Conservation (phyloP, 1,140 invertebrate genomes). For the Neodiprion pinetum region DNA sequence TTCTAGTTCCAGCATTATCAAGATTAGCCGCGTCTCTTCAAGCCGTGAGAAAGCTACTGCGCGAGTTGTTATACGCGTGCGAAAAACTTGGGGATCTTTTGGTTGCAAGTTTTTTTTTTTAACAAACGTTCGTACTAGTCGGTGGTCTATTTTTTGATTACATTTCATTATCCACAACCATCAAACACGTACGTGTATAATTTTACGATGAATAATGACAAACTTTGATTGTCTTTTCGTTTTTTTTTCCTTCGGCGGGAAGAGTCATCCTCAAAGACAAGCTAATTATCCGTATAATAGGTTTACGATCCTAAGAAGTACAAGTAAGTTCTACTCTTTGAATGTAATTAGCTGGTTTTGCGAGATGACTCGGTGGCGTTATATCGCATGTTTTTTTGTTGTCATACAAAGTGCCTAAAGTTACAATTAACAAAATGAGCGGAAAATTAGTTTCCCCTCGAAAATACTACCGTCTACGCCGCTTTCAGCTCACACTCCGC, state of each 20-base stretch:
- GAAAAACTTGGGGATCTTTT: too few species aligned
- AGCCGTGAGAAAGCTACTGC: too few species aligned
- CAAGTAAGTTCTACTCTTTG: background rate
- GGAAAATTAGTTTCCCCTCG: slow-evolving; percentile 1
- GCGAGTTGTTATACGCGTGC: too few species aligned
- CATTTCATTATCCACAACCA: background rate
- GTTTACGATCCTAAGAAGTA: background rate
- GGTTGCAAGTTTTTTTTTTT: background rate
- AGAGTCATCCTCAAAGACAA: background rate
- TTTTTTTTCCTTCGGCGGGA: too few species aligned
- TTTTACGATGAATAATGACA: background rate
- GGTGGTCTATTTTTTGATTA: background rate
- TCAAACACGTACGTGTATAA: background rate
- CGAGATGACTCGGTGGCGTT: background rate
- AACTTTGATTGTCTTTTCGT: background rate
- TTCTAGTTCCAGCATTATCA: too few species aligned
- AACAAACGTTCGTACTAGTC: too few species aligned
- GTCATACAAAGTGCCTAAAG: background rate
- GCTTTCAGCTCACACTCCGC: too few species aligned
- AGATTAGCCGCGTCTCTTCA: too few species aligned
- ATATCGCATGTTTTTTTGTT: slow-evolving; percentile 1
- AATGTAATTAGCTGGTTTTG: slow-evolving; percentile 1
- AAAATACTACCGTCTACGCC: background rate
- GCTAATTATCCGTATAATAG: too few species aligned
- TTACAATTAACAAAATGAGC: slow-evolving; percentile 4